Evolutionary conservation across 2,888 invertebrate species (phyloP), one percentile per base, ranked within the genome.

Genomic region (Lithosia quadra): DNA sequence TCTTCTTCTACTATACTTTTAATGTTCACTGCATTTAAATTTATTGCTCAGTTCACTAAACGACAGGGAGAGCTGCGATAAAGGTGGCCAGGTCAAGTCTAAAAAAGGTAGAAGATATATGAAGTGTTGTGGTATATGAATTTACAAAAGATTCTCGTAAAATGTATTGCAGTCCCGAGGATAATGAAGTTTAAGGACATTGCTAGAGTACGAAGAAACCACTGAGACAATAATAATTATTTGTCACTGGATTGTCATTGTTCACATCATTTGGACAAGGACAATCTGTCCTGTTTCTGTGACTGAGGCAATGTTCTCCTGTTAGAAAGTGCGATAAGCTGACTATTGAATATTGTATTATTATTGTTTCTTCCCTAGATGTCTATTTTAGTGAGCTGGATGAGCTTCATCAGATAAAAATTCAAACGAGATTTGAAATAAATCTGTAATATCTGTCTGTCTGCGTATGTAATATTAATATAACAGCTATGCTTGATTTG

Each of bases 281-380:
- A 36, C 21, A 66, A 66, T 66, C 22, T 66, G 65, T 36, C 36
- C n/a, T 66, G 64, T 65, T 58, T 9, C n/a, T 39, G 11, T 1
- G 24, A 28, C 56, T 43, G 11, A 36, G 22, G 57, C 34, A 59
- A 21, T 58, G 58, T 59, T 21, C 34, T 59, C 13, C 21, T 59
- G 5, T 59, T 21, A 59, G 21, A 21, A 21, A 36, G 5, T 11
- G 34, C 34, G 59, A 59, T 59, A 59, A 59, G 13, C 18, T 43
- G 43, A 43, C 43, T 59, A 22, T 34, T 1, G 59, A 9, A 18
- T 57, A 59, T 59, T 21, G 21, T n/a, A n/a, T 15, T 34, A 36
- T 21, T 22, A 13, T 34, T 21, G 10, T 21, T 33, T 7, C 34
- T 3, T 21, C 13, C 21, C 5, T 13, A 59, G 59, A 59, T n/a